Base-by-base conservation (phyloP, 1,140 invertebrate species). In the Drosophila lowei region DNA sequence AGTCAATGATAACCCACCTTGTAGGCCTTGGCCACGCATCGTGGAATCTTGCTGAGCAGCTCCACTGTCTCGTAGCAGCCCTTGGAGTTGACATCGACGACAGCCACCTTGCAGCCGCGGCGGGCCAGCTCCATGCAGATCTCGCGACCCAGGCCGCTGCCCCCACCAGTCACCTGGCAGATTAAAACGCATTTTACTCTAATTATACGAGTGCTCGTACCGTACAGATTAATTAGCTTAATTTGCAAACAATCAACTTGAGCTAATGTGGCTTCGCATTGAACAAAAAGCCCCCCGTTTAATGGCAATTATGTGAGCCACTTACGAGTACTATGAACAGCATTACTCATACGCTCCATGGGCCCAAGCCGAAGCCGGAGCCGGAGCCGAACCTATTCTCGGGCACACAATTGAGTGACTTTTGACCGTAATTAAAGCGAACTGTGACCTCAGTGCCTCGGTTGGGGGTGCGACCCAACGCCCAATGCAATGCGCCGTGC, bases 101-200 rank as follows among this genome's bases (percentile, higher is more conserved):
- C 77, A 1, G 91, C 91, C 47, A 91, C 43, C 53, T 91, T 91
- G 58, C 91, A 91, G 25, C 91, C 91, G 6, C 79, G 63, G 11
- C 71, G 62, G 0, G 90, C 91, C 64, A 91, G 62, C 30, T 89
- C 76, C 48, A 91, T 47, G 21, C 79, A 79, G 18, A 91, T 91
- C 67, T 91, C 90, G 13, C 88, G 86, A 11, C 91, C 91, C 58
- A 91, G 76, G 53, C 91, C 91, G 58, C 86, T 91, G 52, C 90
- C 89, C 23, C 80, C 90, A 44, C 90, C 91, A 16, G 91, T 90
- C 28, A 91, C 78, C 91, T 91, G 42, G 49, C 4, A 28, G 43
- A 54, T 43, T 46, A 6, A 55, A 52, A 52, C 53, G 38, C 59
- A 63, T 73, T 58, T 79, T 42, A 65, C 61, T 59, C 58, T 50